Percentiles rank a stretch among this genome's conserved stretches.
These are phyloP conservation scores for Pogona vitticeps DNA, from an alignment of 2,113 vertebrate species.

Conservation along the genomic window DNA sequence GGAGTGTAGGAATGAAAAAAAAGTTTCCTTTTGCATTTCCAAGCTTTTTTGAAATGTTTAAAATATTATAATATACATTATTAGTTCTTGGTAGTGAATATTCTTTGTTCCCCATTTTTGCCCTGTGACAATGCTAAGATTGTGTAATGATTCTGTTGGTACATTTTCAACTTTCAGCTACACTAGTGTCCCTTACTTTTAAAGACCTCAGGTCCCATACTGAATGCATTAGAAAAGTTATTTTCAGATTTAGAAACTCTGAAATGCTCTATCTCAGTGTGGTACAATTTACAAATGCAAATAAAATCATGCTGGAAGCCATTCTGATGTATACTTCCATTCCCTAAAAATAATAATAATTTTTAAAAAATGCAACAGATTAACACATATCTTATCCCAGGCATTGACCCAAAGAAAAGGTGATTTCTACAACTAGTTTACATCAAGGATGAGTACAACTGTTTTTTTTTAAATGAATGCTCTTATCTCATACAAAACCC, in stretches of 20 bases:
- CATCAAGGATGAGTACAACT: constrained; percentile 70
- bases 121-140: neutral
- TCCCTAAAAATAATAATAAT: neutral
- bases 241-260: constrained; percentile 16
- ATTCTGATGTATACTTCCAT: constrained; percentile 38
- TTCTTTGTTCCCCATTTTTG: neutral
- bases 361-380: neutral
- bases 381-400: neutral
- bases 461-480: constrained; percentile 48
- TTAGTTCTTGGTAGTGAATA: neutral
- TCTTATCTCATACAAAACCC: constrained; percentile 75
- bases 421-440: constrained; percentile 53
- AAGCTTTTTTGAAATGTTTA: neutral
- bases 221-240: neutral
- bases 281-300: constrained; percentile 16
- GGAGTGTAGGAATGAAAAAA: constrained; percentile 5
- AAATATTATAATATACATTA: neutral
- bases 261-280: neutral
- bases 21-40: neutral
- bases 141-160: neutral
- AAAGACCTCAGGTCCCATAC: neutral
- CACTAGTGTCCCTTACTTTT: neutral
- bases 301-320: constrained; percentile 22
- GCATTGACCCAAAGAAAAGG: constrained; percentile 16
- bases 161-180: constrained; percentile 35